Evolutionary conservation across 2,113 vertebrate genomes (phyloP).

Genomic region (Psophia crepitans): DNA sequence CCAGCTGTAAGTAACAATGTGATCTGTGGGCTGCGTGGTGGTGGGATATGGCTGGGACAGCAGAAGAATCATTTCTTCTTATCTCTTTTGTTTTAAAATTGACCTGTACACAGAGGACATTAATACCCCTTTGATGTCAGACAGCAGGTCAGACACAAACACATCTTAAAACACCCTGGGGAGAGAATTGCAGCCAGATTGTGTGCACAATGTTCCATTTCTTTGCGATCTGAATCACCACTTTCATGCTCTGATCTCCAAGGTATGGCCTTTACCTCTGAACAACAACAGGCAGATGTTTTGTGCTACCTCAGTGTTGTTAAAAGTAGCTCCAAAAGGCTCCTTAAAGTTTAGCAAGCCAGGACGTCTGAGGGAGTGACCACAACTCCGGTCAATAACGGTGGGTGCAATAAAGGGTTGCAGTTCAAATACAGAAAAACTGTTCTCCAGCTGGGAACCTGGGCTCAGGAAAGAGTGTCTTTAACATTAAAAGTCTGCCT

Average conservation of each 20-base stretch:
- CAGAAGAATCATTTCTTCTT: background rate
- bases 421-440: background rate
- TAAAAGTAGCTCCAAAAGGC: background rate
- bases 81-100: background rate
- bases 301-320: background rate
- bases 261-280: background rate
- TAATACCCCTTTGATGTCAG: background rate
- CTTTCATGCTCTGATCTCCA: background rate
- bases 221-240: background rate
- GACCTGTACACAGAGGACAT: background rate
- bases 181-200: background rate
- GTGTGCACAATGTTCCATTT: background rate
- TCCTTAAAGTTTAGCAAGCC: background rate
- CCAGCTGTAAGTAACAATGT: background rate
- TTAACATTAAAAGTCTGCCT: background rate
- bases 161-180: background rate
- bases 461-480: background rate
- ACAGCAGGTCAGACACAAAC: background rate
- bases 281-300: background rate
- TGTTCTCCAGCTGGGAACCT: background rate
- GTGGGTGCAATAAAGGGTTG: background rate
- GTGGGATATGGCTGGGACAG: background rate
- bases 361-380: background rate
- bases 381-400: background rate
- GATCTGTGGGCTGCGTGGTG: background rate